A percentile compares a stretch with the other conserved stretches of the same genome.
Evolutionary conservation across 2,797 vertebrate species (phyloP).

Genomic region (Sebastes miniatus): DNA sequence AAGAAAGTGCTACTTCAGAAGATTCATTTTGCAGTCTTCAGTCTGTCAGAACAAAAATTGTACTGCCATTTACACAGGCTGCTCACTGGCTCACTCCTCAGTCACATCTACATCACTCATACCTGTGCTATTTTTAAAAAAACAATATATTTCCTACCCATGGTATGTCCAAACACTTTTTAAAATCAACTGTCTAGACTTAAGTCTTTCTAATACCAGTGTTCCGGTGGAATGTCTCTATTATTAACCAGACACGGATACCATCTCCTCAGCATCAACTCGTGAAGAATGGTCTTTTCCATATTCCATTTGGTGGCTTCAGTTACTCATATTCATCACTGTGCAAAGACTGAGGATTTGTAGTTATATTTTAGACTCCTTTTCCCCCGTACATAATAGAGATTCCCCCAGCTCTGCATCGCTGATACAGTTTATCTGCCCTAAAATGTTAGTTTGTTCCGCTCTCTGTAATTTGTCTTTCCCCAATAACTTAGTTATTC

Average conservation of each 20-base stretch:
- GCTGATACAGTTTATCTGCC: neutral
- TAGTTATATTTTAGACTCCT: neutral
- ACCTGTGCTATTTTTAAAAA: neutral
- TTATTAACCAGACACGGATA: constrained; percentile 44
- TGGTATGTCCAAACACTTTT: constrained; percentile 15
- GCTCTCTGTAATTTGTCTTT: neutral
- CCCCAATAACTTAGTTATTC: neutral
- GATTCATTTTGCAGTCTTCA: neutral
- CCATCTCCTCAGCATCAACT: constrained; percentile 18
- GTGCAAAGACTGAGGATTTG: constrained; percentile 1
- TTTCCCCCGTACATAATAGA: neutral
- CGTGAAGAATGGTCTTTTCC: constrained; percentile 35
- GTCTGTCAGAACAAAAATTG: neutral
- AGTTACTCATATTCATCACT: constrained; percentile 22
- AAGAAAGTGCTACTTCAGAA: neutral
- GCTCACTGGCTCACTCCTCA: neutral
- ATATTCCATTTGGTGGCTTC: constrained; percentile 29
- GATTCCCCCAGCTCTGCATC: neutral
- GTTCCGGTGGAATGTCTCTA: constrained; percentile 34
- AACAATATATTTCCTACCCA: neutral
- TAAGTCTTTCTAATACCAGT: constrained; percentile 35
- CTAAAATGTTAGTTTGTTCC: constrained; percentile 2
- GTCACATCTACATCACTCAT: neutral
- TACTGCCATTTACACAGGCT: neutral
- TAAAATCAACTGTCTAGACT: constrained; percentile 5